Conservation (phyloP, 2,797 vertebrate species). For the Mico argentatus region DNA sequence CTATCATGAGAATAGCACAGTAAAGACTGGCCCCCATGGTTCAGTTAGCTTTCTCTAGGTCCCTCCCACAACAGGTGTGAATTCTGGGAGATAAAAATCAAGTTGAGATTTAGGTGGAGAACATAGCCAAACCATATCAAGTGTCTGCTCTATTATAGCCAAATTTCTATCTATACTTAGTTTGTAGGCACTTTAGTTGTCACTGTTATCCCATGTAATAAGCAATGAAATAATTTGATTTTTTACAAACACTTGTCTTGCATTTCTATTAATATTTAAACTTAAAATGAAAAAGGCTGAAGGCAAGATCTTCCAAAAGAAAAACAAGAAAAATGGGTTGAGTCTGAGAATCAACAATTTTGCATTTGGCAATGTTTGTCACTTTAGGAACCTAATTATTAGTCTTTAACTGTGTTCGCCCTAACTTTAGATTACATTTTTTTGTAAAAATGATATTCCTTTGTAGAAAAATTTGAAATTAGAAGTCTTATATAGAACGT, state of each 20-base stretch:
- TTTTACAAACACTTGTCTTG: neutral
- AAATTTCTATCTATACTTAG: neutral
- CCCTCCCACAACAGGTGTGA: neutral
- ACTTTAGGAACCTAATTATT: neutral
- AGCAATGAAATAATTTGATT: neutral
- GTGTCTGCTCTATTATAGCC: neutral
- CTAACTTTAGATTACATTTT: neutral
- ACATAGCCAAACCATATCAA: neutral
- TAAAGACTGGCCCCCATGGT: neutral
- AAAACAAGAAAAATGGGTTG: slow-evolving; percentile 10
- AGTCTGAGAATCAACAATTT: slow-evolving; percentile 2
- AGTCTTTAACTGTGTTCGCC: neutral
- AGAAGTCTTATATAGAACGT: neutral
- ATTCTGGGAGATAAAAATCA: neutral
- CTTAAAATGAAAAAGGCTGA: neutral
- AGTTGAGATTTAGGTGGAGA: neutral
- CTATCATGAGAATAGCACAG: neutral
- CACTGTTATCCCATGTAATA: neutral
- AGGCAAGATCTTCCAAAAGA: neutral
- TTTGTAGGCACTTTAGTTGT: neutral
- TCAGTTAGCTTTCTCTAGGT: neutral
- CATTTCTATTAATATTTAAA: slow-evolving; percentile 45
- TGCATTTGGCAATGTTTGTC: neutral
- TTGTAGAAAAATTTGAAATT: neutral
- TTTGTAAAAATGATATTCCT: neutral